These are phyloP conservation scores for Genyomyrus donnyi DNA, from an alignment of 2,113 vertebrate genomes.

Conservation along the genomic window DNA sequence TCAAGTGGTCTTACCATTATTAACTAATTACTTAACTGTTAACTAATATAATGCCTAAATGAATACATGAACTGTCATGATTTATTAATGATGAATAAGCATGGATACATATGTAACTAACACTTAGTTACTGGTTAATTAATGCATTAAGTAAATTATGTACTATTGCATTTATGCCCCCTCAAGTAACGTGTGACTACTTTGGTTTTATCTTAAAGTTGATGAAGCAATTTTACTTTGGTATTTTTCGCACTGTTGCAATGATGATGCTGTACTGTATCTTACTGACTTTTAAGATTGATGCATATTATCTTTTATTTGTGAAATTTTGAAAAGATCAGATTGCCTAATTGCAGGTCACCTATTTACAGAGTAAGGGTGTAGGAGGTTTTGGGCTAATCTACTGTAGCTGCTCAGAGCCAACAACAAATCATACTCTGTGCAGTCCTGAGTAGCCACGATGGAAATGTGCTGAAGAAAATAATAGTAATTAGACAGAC, in stretches of 20 bases:
- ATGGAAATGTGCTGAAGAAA: neutral
- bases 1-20: too few relatives aligned
- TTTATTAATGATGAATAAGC: too few relatives aligned
- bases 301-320: neutral
- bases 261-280: neutral
- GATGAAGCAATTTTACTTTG: neutral
- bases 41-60: too few relatives aligned
- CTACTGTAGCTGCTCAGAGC: neutral
- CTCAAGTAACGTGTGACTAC: neutral
- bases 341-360: neutral
- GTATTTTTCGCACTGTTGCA: neutral
- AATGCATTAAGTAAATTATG: too few relatives aligned
- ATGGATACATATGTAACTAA: too few relatives aligned
- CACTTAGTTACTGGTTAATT: too few relatives aligned
- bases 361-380: neutral
- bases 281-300: neutral
- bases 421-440: neutral
- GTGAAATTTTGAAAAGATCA: neutral
- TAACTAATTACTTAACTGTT: too few relatives aligned
- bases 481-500: neutral
- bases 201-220: neutral
- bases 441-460: neutral
- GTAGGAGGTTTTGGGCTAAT: neutral
- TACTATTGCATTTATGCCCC: too few relatives aligned
- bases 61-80: too few relatives aligned